These are phyloP conservation scores for Xiphias gladius DNA, from an alignment of 2,113 vertebrate species.

Conservation along the genomic window DNA sequence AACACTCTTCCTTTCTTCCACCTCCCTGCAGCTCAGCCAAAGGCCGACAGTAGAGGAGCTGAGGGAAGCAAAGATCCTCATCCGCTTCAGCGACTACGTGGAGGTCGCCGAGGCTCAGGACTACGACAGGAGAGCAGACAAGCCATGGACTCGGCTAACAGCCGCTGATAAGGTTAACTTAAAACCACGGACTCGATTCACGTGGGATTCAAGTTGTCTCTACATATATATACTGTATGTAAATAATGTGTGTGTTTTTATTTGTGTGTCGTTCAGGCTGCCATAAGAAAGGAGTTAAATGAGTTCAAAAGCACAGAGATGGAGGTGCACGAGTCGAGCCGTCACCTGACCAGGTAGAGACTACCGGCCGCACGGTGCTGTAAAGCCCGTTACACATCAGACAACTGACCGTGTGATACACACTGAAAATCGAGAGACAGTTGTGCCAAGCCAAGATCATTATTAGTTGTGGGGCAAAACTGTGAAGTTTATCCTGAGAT, in stretches of 20 bases:
- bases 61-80: slow-evolving; percentile 96
- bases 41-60: slow-evolving; percentile 97
- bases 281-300: slow-evolving; percentile 98
- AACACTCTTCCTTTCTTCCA: background rate
- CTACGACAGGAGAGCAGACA: slow-evolving; percentile 97
- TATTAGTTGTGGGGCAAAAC: too few species aligned
- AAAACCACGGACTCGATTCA: background rate
- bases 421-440: too few species aligned
- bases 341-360: slow-evolving; percentile 98
- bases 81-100: slow-evolving; percentile 99
- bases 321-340: slow-evolving; percentile 98
- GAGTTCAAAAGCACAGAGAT: slow-evolving; percentile 99
- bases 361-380: too few species aligned
- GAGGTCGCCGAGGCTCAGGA: slow-evolving; percentile 98
- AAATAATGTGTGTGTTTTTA: background rate
- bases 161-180: slow-evolving; percentile 93
- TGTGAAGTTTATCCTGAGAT: too few species aligned
- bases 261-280: slow-evolving; percentile 87
- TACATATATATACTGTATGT: background rate
- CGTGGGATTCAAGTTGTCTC: background rate
- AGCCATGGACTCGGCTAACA: slow-evolving; percentile 97
- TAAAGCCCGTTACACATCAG: too few species aligned
- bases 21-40: slow-evolving; percentile 90
- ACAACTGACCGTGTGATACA: too few species aligned
- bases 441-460: too few species aligned